A percentile compares a stretch with the other conserved stretches of the same genome.
Conservation (phyloP, 2,113 vertebrate species). For the Heliornis fulica region DNA sequence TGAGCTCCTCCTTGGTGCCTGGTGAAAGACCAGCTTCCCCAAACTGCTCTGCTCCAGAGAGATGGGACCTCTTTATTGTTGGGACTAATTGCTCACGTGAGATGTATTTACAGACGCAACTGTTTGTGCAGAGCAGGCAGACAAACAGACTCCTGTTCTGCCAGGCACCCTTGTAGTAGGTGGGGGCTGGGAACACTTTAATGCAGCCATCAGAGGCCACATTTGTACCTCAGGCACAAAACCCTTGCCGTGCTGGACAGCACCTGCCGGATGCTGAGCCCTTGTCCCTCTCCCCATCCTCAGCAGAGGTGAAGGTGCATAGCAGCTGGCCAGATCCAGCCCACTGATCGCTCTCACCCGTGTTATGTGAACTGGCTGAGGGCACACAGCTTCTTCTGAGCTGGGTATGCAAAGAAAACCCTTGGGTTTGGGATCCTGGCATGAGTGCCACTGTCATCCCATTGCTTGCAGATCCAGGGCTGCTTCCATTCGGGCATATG, state of each 20-base stretch:
- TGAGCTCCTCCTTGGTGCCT: not conserved
- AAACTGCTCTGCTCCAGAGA: not conserved
- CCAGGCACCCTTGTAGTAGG: conserved; percentile 27
- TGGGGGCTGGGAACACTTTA: conserved; percentile 24
- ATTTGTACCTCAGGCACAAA: not conserved
- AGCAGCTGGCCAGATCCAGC: accelerated
- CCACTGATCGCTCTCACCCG: not conserved
- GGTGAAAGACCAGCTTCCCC: not conserved
- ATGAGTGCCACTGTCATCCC: not conserved
- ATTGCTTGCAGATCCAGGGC: not conserved
- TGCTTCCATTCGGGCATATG: not conserved
- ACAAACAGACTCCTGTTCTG: conserved; percentile 62
- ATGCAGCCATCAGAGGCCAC: not conserved
- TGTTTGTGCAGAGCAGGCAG: conserved; percentile 34
- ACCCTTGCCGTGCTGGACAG: not conserved
- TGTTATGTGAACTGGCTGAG: accelerated
- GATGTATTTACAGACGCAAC: conserved; percentile 44
- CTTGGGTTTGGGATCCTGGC: not conserved
- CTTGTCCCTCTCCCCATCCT: accelerated
- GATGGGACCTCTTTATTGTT: not conserved
- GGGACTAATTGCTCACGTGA: conserved; percentile 48
- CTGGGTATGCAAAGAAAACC: not conserved
- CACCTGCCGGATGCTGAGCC: not conserved
- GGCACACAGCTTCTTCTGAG: not conserved
- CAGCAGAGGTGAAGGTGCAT: not conserved